Evolutionary conservation across 2,113 vertebrate species (phyloP).

Genomic region (Sylvietta virens): DNA sequence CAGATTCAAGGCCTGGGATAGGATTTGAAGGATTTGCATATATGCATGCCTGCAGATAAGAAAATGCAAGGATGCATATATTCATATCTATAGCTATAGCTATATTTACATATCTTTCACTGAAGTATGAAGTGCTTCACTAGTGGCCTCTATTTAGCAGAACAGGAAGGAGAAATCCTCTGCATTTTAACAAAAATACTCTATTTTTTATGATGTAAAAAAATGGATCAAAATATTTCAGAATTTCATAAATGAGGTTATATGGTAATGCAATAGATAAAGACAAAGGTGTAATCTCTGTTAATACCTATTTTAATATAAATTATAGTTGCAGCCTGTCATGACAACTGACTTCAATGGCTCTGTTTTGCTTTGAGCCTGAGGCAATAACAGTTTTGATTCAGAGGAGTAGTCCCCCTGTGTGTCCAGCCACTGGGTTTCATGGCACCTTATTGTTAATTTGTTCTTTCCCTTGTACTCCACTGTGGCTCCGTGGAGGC

Average conservation of each 20-base stretch:
- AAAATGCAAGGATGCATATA: not conserved
- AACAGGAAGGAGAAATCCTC: not conserved
- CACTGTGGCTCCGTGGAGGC: not conserved
- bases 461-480: not conserved
- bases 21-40: not conserved
- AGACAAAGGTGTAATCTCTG: not conserved
- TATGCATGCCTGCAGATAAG: not conserved
- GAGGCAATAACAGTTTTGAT: not conserved
- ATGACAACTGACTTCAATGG: not conserved
- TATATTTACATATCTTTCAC: not conserved
- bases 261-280: not conserved
- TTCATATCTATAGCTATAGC: not conserved
- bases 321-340: not conserved
- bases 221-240: not conserved
- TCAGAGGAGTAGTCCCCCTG: not conserved
- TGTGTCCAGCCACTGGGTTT: not conserved
- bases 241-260: not conserved
- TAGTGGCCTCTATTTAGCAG: not conserved
- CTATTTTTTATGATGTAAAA: not conserved
- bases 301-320: not conserved
- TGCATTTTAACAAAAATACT: not conserved
- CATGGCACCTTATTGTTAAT: accelerated
- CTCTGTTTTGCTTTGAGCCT: not conserved
- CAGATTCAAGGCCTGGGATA: not conserved
- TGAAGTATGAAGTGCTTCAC: not conserved